Conservation (phyloP, 2,113 vertebrate genomes). For the Lampris incognitus region DNA sequence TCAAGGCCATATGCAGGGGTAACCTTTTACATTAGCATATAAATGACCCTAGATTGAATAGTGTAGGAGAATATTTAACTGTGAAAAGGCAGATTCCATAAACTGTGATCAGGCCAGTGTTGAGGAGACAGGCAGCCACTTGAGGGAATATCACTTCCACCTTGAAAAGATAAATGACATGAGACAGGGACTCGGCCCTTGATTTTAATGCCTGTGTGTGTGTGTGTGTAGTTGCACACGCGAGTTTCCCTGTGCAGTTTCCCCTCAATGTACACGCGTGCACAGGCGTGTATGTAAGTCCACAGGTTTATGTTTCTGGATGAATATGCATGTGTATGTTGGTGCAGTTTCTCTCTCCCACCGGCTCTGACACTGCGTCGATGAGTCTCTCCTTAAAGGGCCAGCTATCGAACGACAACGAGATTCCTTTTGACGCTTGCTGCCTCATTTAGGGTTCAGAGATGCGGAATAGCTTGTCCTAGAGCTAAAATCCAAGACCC, state of each 20-base stretch:
- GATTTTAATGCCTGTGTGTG: constrained; percentile 7
- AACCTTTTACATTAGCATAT: constrained; percentile 78
- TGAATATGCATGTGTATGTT: constrained; percentile 26
- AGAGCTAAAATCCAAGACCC: too few species aligned
- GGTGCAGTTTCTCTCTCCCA: not conserved
- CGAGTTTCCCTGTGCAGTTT: not conserved
- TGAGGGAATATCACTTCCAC: constrained; percentile 64
- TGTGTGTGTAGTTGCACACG: not conserved
- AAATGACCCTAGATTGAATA: constrained; percentile 74
- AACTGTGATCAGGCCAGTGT: constrained; percentile 64
- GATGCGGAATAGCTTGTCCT: too few species aligned
- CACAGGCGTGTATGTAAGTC: not conserved
- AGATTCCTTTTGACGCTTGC: not conserved
- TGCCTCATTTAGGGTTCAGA: too few species aligned
- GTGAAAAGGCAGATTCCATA: constrained; percentile 69
- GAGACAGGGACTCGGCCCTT: constrained; percentile 55
- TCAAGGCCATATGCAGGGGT: constrained; percentile 57
- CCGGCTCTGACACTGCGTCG: constrained; percentile 10
- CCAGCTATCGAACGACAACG: constrained; percentile 1
- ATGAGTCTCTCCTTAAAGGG: not conserved
- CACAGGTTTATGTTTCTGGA: not conserved
- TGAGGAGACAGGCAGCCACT: constrained; percentile 66
- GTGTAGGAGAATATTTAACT: constrained; percentile 77
- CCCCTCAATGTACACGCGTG: constrained; percentile 8
- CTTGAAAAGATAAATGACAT: constrained; percentile 71